Percentiles rank a stretch among this genome's conserved stretches.
phyloP scores from a whole-genome alignment of 1,140 invertebrate species.

The Bombus superbus region DNA sequence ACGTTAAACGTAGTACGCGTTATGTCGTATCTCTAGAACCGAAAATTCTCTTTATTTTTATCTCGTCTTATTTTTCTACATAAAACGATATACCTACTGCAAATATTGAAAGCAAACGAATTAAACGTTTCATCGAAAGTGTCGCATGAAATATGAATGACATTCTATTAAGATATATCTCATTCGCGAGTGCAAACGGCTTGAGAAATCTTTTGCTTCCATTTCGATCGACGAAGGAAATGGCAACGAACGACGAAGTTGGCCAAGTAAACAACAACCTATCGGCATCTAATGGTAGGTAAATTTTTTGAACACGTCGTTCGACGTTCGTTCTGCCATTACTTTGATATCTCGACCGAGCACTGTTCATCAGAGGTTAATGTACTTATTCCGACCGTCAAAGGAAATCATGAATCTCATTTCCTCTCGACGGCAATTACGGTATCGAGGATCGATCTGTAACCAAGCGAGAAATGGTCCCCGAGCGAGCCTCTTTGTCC shows the following conservation, averaged over 20 bases:
- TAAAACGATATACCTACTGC: not conserved
- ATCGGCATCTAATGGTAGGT: not conserved
- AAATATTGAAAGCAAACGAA: not conserved
- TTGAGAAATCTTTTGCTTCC: not conserved
- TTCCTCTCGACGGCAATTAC: conserved; percentile 59
- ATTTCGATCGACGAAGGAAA: not conserved
- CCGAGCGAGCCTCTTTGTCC: conserved; percentile 45
- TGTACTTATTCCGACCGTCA: conserved; percentile 16
- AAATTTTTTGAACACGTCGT: not conserved
- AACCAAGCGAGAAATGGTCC: conserved; percentile 49
- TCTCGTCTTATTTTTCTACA: not conserved
- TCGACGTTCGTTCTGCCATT: not conserved
- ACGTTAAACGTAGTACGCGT: not conserved
- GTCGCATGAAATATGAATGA: not conserved
- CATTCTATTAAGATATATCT: not conserved
- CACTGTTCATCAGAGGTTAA: conserved; percentile 37
- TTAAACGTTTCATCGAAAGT: not conserved
- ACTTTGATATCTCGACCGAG: conserved; percentile 8
- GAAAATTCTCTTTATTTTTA: not conserved
- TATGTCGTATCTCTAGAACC: too few relatives aligned
- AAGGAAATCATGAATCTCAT: conserved; percentile 60
- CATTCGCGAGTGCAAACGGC: not conserved
- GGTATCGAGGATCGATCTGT: conserved; percentile 59
- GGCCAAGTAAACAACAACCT: not conserved
- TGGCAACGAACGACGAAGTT: not conserved